Evolutionary conservation across 2,113 vertebrate species (phyloP).

Genomic region (Corapipo altera): DNA sequence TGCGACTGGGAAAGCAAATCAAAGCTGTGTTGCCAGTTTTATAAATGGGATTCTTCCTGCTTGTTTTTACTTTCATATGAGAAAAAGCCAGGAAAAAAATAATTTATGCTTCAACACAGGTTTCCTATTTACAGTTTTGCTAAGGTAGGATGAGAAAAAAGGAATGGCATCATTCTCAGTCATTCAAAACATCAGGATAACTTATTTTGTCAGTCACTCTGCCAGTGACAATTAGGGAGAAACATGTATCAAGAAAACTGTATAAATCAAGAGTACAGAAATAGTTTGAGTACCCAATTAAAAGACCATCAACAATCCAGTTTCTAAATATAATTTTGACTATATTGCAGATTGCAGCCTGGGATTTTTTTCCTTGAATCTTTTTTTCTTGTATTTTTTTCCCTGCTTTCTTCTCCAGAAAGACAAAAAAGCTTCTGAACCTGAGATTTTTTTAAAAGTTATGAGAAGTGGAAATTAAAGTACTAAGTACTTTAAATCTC

Average conservation of each 20-base stretch:
- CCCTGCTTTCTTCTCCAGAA: neutral
- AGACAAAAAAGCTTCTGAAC: neutral
- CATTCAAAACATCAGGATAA: neutral
- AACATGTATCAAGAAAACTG: neutral
- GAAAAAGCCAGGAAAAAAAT: neutral
- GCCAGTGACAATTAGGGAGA: neutral
- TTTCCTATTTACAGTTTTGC: neutral
- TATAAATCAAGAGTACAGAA: neutral
- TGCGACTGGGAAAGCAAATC: neutral
- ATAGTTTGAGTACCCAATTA: neutral
- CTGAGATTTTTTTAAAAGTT: neutral
- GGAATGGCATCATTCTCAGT: neutral
- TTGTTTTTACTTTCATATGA: neutral
- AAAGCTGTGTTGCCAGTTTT: neutral
- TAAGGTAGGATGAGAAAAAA: neutral
- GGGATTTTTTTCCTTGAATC: neutral
- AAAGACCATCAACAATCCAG: neutral
- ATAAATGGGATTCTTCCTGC: neutral
- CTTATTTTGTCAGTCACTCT: neutral
- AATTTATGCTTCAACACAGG: neutral
- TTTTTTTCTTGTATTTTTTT: neutral
- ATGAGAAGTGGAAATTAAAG: neutral
- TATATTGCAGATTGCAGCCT: neutral
- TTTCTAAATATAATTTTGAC: neutral
- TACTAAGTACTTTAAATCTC: slow-evolving; percentile 11